A percentile compares a stretch with the other conserved stretches of the same genome.
These are phyloP conservation scores for Aleiodes testaceus DNA, from an alignment of 2,888 invertebrate species.

Conservation along the genomic window DNA sequence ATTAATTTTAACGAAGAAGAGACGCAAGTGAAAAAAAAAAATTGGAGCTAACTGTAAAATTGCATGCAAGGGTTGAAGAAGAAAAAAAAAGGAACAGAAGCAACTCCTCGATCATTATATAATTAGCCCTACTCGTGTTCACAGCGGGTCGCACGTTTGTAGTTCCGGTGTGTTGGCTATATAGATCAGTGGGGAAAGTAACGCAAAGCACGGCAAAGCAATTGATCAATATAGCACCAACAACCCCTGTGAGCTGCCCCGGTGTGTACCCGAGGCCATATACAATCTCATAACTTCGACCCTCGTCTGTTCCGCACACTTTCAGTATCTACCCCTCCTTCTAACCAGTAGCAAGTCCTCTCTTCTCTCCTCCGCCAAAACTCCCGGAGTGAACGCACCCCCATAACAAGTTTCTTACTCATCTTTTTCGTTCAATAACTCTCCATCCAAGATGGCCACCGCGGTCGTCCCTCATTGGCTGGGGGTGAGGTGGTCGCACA, in stretches of 20 bases:
- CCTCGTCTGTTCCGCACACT: slow-evolving; percentile 46
- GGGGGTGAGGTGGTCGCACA: slow-evolving; percentile 71
- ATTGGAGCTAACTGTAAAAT: slow-evolving; percentile 43
- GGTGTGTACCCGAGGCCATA: slow-evolving; percentile 31
- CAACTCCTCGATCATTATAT: slow-evolving; percentile 64
- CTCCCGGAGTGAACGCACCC: slow-evolving; percentile 65
- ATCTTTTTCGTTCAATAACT: slow-evolving; percentile 74
- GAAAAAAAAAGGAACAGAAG: slow-evolving; percentile 34
- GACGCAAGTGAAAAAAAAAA: slow-evolving; percentile 18
- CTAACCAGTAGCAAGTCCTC: neutral
- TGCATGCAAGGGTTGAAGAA: slow-evolving; percentile 41
- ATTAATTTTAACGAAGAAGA: neutral
- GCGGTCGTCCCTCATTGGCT: slow-evolving; percentile 74
- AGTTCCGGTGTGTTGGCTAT: slow-evolving; percentile 35
- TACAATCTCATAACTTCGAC: slow-evolving; percentile 50
- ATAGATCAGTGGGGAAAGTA: slow-evolving; percentile 64
- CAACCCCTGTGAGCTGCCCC: slow-evolving; percentile 58
- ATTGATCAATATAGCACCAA: slow-evolving; percentile 73
- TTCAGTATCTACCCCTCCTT: slow-evolving; percentile 28
- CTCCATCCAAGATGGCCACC: slow-evolving; percentile 74
- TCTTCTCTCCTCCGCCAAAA: slow-evolving; percentile 36
- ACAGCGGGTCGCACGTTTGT: slow-evolving; percentile 60
- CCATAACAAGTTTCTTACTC: slow-evolving; percentile 74
- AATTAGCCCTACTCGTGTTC: slow-evolving; percentile 67
- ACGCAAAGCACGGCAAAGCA: slow-evolving; percentile 71